These are phyloP conservation scores for Phalacrocorax aristotelis DNA, from an alignment of 2,113 vertebrate species.

Conservation along the genomic window DNA sequence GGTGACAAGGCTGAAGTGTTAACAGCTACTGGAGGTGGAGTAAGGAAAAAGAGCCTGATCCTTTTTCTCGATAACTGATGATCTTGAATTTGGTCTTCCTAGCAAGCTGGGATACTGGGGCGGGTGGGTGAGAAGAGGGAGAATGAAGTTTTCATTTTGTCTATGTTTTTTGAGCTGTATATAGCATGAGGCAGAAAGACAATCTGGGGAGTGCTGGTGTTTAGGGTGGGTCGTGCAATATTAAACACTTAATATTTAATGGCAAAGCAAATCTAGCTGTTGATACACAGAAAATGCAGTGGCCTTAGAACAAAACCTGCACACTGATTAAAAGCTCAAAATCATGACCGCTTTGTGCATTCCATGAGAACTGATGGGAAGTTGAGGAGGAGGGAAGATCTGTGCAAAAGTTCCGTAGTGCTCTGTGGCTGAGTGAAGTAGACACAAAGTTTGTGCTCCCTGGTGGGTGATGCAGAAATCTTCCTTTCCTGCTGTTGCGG, in stretches of 20 bases:
- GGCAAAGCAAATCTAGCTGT: background rate
- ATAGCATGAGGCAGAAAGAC: background rate
- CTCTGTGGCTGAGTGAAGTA: background rate
- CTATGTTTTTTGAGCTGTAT: background rate
- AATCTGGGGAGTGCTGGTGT: background rate
- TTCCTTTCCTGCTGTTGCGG: background rate
- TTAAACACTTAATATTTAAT: background rate
- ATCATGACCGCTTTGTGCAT: background rate
- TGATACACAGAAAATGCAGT: background rate
- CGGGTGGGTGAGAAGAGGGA: background rate
- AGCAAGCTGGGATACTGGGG: background rate
- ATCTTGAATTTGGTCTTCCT: background rate
- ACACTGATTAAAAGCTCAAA: background rate
- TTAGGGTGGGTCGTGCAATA: background rate
- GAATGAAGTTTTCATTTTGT: background rate
- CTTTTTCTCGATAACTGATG: background rate
- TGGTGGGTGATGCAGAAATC: background rate
- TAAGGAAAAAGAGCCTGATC: background rate
- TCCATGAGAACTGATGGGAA: background rate
- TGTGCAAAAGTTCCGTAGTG: fast-evolving
- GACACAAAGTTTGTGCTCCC: background rate
- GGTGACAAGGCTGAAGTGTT: background rate
- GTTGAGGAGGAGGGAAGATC: background rate
- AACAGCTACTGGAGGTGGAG: background rate
- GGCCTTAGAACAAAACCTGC: background rate